Conservation (phyloP, 2,113 vertebrate species). For the Mesitornis unicolor region DNA sequence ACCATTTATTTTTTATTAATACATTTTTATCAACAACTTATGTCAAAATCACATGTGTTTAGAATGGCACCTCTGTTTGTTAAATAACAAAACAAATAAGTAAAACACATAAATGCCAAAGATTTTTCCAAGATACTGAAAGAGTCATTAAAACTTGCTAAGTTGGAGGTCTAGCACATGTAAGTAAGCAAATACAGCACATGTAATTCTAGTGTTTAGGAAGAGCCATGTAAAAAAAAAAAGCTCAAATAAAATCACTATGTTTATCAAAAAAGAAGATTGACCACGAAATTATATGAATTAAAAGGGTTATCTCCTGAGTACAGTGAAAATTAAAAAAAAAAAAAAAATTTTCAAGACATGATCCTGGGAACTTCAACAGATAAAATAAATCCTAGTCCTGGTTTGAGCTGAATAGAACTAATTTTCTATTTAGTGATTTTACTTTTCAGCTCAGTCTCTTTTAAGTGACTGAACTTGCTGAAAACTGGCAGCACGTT, state of each 20-base stretch:
- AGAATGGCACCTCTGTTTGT: background rate
- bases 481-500: too few relatives aligned
- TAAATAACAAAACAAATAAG: background rate
- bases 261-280: background rate
- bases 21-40: background rate
- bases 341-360: background rate
- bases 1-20: background rate
- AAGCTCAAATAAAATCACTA: background rate
- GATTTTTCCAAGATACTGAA: background rate
- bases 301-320: background rate
- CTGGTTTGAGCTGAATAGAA: too few relatives aligned
- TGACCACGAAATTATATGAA: background rate
- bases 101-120: background rate
- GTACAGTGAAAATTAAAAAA: background rate
- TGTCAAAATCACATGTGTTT: background rate
- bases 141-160: background rate
- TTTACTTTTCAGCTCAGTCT: too few relatives aligned
- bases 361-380: background rate
- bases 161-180: background rate
- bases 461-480: too few relatives aligned
- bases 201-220: background rate
- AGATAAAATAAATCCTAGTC: background rate
- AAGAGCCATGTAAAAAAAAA: background rate
- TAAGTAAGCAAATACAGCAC: background rate
- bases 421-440: too few relatives aligned